phyloP scores from a whole-genome alignment of 2,888 invertebrate species.

The Pachycephus smyrnensis region DNA sequence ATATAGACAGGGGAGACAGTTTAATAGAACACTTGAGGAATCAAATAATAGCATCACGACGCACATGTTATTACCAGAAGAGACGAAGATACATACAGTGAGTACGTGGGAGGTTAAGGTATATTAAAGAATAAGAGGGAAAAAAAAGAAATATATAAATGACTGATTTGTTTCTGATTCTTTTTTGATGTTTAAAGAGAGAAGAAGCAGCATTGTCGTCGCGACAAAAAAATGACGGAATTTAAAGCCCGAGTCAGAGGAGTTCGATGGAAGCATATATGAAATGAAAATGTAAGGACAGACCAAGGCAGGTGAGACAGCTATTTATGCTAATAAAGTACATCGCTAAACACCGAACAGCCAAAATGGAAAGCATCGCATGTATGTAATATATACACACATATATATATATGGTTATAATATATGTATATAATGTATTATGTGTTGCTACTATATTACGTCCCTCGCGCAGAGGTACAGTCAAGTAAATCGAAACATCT shows the following conservation, averaged over 20 bases:
- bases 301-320: constrained; percentile 52
- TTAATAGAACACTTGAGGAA: background rate
- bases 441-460: constrained; percentile 9
- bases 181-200: background rate
- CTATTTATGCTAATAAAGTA: constrained; percentile 36
- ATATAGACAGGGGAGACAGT: background rate
- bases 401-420: constrained; percentile 6
- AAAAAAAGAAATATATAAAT: background rate
- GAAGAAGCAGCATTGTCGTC: background rate
- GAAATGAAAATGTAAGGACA: constrained; percentile 34
- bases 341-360: constrained; percentile 53
- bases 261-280: constrained; percentile 7
- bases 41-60: background rate
- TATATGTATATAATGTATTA: constrained; percentile 20
- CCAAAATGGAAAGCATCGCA: constrained; percentile 49
- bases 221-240: background rate
- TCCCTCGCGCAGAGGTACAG: constrained; percentile 9
- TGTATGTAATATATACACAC: constrained; percentile 5
- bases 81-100: constrained; percentile 23
- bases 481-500: constrained; percentile 23
- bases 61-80: background rate
- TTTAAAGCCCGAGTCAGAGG: background rate
- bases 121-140: constrained; percentile 8
- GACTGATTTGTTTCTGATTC: background rate
- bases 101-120: background rate